Evolutionary conservation across 1,140 invertebrate species (phyloP), one percentile per base, ranked within the genome.

Genomic region (Archegozetes longisetosus): DNA sequence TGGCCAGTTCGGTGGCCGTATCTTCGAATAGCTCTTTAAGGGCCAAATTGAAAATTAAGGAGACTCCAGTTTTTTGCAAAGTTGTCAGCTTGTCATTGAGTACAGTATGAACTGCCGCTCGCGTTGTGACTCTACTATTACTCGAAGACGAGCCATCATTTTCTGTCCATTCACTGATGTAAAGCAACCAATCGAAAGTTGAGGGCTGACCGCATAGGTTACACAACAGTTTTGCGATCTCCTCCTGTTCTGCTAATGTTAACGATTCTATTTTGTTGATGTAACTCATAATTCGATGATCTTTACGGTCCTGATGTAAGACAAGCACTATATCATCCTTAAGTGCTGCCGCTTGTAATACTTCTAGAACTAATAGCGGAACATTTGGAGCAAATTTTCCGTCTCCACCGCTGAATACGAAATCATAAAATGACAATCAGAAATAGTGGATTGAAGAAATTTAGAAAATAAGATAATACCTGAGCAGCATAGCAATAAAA

Each of bases 1-100:
- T 89, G 17, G 87, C 82, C 64, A 94, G 71, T 72, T 94, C 89
- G 22, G 90, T 86, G 28, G 88, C 88, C 17, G 91, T 84, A 69
- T 94, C 89, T 71, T 94, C 89, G 72, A 92, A 93, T 20, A 74
- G 88, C 82, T 94, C 89, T 83, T 92, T 93, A 77, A 85, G 84
- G 65, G 86, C 86, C 58, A 93, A 77, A 72, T 94, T 94, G 73
- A 90, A 84, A 60, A 93, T 82, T 54, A 94, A 82, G 60, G 87
- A 86, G 3, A 84, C 80, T 51, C 89, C 90, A 62, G 81, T 75
- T 50, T 86, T 82, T 71, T 87, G 84, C 60, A 91, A 73, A 22
- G 68, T 64, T 53, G 78, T 78, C 13, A 76, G 70, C 22, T 79
- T 78, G 58, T 86, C 84, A 12, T 84, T 82, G 0, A 93, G 77